Evolutionary conservation across 2,797 vertebrate genomes (phyloP), one percentile per base, ranked within the genome.

Genomic region (Limosa lapponica): DNA sequence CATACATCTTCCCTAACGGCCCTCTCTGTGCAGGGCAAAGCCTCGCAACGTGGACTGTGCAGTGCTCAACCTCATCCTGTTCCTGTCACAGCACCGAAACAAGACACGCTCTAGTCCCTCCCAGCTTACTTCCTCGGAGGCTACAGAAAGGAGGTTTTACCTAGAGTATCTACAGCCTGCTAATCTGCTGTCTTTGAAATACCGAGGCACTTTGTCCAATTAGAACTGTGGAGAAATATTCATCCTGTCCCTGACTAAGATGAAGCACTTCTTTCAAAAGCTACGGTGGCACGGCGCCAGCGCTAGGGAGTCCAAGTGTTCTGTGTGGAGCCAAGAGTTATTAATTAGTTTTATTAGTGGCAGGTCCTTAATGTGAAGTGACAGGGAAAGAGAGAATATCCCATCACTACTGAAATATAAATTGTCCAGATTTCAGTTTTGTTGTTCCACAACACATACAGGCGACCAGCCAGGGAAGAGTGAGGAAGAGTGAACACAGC

Each of bases 121-220:
- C 27, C 75, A 87, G 48, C 52, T 83, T 71, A 41, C 24, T 3
- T 4, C 15, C 77, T 82, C 8, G 0, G 64, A 83, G 37, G 58
- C 92, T 64, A 54, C 8, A 6, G 32, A 72, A 82, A 85, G 88
- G 48, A 54, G 78, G 94, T 17, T 46, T 90, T 62, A 90, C 94
- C 95, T 92, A 39, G 67, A 83, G 97, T 95, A 98, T 97, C 97
- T 81, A 84, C 95, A 96, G 97, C 95, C 97, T 95, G 94, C 98
- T 98, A 93, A 98, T 98, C 97, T 97, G 98, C 98, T 98, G 95
- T 95, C 97, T 98, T 98, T 95, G 98, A 98, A 98, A 99, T 92
- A 97, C 98, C 94, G 96, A 99, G 98, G 98, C 98, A 99, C 98
- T 99, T 98, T 98, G 99, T 99, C 98, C 99, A 99, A 99, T 99